Conservation (phyloP, 2,113 vertebrate genomes). For the Eptesicus fuscus region DNA sequence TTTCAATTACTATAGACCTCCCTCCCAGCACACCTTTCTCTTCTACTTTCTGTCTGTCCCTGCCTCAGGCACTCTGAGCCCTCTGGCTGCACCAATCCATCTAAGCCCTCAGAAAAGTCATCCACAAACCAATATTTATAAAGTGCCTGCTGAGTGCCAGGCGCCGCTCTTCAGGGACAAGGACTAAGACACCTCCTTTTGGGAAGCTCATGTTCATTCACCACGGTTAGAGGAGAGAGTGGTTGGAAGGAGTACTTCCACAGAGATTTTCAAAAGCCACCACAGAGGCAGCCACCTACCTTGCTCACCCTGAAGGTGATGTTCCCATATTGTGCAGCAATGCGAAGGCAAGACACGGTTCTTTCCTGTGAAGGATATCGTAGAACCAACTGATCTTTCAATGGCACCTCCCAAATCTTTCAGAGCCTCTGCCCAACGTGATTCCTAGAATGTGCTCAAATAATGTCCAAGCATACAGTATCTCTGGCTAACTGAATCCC, state of each 20-base stretch:
- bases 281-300: neutral
- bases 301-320: neutral
- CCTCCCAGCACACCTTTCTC: neutral
- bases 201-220: neutral
- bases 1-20: neutral
- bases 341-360: neutral
- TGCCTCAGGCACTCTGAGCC: neutral
- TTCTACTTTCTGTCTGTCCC: neutral
- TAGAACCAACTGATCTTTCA: neutral
- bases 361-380: accelerated
- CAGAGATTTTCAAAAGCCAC: neutral
- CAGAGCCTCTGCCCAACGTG: neutral
- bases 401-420: neutral
- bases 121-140: neutral
- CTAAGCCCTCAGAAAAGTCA: neutral
- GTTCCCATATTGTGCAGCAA: too few species aligned
- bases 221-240: neutral
- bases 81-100: neutral
- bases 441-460: neutral
- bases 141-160: neutral
- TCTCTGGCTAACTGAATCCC: neutral
- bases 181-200: neutral
- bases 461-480: neutral
- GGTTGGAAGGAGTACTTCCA: neutral
- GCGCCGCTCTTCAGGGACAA: neutral